Conservation (phyloP, 2,113 vertebrate species). For the Neolamprologus ventralis region DNA sequence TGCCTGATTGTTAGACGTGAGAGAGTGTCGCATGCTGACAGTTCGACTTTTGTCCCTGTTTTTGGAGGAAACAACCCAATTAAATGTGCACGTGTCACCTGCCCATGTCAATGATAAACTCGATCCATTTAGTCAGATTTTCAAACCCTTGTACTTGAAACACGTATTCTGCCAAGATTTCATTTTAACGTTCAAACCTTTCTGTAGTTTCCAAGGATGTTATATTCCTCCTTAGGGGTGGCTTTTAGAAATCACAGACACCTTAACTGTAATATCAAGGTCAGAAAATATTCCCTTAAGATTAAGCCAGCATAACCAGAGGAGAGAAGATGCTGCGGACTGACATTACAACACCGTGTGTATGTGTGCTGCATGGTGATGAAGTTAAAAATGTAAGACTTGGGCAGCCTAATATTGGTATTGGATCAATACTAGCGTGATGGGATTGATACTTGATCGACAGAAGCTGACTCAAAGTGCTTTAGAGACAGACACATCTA, state of each 20-base stretch:
- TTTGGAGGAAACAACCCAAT: neutral
- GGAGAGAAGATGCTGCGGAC: neutral
- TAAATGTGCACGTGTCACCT: neutral
- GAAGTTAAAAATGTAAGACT: neutral
- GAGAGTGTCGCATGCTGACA: neutral
- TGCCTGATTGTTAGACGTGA: neutral
- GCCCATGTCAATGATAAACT: neutral
- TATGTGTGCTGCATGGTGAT: neutral
- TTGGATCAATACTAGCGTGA: neutral
- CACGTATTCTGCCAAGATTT: neutral
- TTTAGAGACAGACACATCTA: neutral
- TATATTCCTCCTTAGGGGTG: neutral
- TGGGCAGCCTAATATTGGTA: accelerated
- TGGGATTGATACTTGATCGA: neutral
- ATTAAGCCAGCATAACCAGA: neutral
- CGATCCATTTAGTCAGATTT: accelerated
- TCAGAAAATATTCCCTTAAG: neutral
- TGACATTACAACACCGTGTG: neutral
- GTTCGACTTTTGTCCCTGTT: neutral
- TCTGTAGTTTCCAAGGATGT: neutral
- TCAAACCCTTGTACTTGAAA: neutral
- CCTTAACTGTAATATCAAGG: accelerated
- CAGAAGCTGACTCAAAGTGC: neutral
- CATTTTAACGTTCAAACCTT: neutral
- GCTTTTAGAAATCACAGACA: neutral